A percentile compares a stretch with the other conserved stretches of the same genome.
phyloP scores from a whole-genome alignment of 2,113 vertebrate species.

The Zonotrichia leucophrys region DNA sequence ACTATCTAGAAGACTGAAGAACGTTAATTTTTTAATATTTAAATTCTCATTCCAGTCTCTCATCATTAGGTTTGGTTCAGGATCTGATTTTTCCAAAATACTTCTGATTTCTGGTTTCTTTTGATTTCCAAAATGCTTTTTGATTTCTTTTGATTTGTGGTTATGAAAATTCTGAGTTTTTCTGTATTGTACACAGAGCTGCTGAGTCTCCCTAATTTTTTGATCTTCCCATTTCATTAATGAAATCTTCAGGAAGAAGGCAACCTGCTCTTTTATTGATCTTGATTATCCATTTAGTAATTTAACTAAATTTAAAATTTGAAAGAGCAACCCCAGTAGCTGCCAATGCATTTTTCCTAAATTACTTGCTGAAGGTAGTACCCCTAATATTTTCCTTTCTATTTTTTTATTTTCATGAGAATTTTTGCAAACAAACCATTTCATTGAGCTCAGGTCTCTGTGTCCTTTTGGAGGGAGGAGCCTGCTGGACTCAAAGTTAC shows the following conservation, averaged over 20 bases:
- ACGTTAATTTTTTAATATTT: not conserved
- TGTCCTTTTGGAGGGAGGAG: not conserved
- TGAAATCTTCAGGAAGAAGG: not conserved
- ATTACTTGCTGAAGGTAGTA: not conserved
- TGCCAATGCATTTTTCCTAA: not conserved
- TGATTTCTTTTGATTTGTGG: not conserved
- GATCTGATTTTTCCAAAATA: not conserved
- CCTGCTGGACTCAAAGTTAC: not conserved
- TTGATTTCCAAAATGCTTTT: too few species aligned
- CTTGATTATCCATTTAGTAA: not conserved
- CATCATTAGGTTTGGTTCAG: not conserved
- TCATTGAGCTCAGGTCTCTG: not conserved
- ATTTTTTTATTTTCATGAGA: not conserved
- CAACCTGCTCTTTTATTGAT: not conserved
- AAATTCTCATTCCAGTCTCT: not conserved
- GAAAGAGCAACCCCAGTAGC: not conserved
- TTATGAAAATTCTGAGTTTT: not conserved
- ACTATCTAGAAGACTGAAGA: not conserved
- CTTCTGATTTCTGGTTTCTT: not conserved
- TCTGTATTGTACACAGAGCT: not conserved
- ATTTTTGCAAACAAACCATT: not conserved
- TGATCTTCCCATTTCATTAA: not conserved
- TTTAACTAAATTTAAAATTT: not conserved
- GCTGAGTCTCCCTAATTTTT: not conserved
- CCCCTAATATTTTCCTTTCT: not conserved